A percentile compares a stretch with the other conserved stretches of the same genome.
phyloP scores from a whole-genome alignment of 2,113 vertebrate species.

The Myotis brandtii region DNA sequence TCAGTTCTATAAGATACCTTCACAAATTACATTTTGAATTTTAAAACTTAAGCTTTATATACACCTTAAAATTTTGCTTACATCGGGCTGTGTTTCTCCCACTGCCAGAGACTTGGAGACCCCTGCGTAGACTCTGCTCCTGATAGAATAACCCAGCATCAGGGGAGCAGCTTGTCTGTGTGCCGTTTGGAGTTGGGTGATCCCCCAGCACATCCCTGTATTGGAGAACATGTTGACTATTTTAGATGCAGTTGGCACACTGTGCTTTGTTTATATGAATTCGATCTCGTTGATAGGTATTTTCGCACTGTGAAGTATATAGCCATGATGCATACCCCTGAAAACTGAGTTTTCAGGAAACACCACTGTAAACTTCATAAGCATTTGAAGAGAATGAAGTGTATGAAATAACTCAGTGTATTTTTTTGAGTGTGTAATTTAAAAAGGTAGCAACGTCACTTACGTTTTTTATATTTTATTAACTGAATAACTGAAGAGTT shows the following conservation, averaged over 20 bases:
- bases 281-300: slow-evolving; percentile 90
- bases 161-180: slow-evolving; percentile 89
- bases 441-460: neutral
- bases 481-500: neutral
- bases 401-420: neutral
- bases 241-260: slow-evolving; percentile 93
- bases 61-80: neutral
- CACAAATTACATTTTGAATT: neutral
- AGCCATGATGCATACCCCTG: slow-evolving; percentile 92
- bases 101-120: slow-evolving; percentile 91
- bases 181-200: slow-evolving; percentile 91
- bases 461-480: neutral
- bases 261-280: slow-evolving; percentile 90
- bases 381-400: neutral
- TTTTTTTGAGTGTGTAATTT: neutral
- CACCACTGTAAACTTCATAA: neutral
- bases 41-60: neutral
- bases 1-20: neutral
- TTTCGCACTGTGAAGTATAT: slow-evolving; percentile 92
- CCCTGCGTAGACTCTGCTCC: slow-evolving; percentile 89
- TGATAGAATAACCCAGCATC: slow-evolving; percentile 87
- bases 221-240: slow-evolving; percentile 92
- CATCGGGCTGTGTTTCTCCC: slow-evolving; percentile 92
- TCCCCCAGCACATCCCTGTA: slow-evolving; percentile 83
- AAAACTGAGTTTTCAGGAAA: slow-evolving; percentile 76